Evolutionary conservation across 2,113 vertebrate species (phyloP).

Genomic region (Bubo scandiacus): DNA sequence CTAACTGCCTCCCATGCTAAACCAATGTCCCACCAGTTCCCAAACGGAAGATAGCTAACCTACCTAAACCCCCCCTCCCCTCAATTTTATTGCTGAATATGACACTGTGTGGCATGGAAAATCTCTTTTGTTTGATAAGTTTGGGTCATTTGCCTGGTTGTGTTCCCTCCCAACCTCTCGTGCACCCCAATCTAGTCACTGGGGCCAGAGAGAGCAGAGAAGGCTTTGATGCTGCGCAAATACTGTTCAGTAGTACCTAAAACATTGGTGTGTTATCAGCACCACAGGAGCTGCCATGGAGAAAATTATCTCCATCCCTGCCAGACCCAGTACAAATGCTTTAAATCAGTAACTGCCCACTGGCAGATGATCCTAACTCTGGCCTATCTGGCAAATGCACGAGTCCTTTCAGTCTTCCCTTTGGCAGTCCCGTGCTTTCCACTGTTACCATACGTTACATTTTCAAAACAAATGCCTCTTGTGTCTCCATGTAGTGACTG

Average conservation of each 20-base stretch:
- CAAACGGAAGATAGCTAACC: accelerated
- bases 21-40: background rate
- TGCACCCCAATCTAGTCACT: accelerated
- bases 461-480: background rate
- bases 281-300: background rate
- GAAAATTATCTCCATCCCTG: background rate
- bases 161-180: background rate
- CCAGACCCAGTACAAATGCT: background rate
- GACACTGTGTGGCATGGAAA: background rate
- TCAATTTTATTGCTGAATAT: background rate
- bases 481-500: background rate
- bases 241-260: background rate
- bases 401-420: background rate
- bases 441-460: background rate
- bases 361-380: background rate
- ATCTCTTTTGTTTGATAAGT: background rate
- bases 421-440: background rate
- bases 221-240: background rate
- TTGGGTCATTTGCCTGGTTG: background rate
- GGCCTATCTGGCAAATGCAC: background rate
- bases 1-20: background rate
- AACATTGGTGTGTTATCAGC: background rate
- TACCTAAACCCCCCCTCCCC: background rate
- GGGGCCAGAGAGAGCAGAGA: background rate
- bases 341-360: background rate